Conservation (phyloP, 2,113 vertebrate species). For the Sardina pilchardus region DNA sequence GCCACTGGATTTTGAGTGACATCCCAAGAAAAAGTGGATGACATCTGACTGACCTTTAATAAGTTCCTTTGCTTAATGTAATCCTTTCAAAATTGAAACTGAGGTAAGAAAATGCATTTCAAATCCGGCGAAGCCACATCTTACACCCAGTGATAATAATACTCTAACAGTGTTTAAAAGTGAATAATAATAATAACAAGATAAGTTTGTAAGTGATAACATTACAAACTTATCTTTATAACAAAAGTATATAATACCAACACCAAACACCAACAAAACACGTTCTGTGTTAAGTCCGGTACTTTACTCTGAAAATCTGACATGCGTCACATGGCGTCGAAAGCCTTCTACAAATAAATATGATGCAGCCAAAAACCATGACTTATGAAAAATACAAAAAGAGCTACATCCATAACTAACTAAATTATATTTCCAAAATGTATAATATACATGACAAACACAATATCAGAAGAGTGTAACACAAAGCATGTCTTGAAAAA, state of each 20-base stretch:
- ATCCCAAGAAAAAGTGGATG: constrained; percentile 36
- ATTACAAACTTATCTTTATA: neutral
- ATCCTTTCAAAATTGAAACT: constrained; percentile 6
- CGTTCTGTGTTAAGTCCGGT: neutral
- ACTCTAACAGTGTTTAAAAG: neutral
- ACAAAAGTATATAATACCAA: neutral
- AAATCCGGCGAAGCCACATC: neutral
- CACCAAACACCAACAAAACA: neutral
- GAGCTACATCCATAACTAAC: neutral
- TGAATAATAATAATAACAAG: neutral
- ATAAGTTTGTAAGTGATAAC: neutral
- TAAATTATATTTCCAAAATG: neutral
- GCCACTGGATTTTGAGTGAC: constrained; percentile 34
- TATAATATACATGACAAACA: neutral
- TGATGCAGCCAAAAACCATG: neutral
- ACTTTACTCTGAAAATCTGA: neutral
- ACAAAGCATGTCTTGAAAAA: neutral
- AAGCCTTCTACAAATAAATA: neutral
- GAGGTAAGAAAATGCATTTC: neutral
- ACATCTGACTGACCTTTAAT: constrained; percentile 14
- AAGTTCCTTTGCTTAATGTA: neutral
- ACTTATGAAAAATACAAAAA: neutral
- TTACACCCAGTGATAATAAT: neutral
- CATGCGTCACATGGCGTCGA: neutral
- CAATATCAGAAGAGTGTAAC: neutral